Conservation (phyloP, 2,888 invertebrate genomes). For the Chymomyza caudatula region DNA sequence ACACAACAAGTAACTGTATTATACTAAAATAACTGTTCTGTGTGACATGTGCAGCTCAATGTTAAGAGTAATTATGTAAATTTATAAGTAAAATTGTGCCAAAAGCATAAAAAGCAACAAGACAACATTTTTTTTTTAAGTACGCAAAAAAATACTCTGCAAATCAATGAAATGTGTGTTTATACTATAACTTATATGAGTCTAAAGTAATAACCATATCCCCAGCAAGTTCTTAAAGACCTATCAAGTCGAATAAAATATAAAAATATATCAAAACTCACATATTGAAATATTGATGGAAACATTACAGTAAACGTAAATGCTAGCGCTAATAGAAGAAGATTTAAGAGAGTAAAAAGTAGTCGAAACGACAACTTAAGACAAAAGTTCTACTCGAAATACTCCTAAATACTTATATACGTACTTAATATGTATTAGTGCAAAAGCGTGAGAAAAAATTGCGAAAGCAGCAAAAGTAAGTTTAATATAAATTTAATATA, state of each 20-base stretch:
- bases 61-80: constrained; percentile 42
- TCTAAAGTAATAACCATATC: neutral
- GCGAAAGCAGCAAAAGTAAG: neutral
- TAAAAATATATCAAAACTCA: neutral
- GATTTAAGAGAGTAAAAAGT: no score
- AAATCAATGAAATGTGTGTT: neutral
- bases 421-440: neutral
- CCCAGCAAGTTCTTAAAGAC: neutral
- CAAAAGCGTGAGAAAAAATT: neutral
- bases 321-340: no score
- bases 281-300: neutral
- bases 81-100: constrained; percentile 49
- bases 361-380: no score
- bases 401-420: no score
- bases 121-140: neutral
- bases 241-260: neutral
- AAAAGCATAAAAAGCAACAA: constrained; percentile 46
- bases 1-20: neutral
- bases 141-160: neutral
- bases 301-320: neutral
- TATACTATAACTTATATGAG: neutral
- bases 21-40: neutral
- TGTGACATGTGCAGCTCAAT: constrained; percentile 34
- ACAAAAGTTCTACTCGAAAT: no score
- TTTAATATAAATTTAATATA: neutral